Evolutionary conservation across 2,113 vertebrate genomes (phyloP), one percentile per base, ranked within the genome.

Genomic region (Callaeas wilsoni): DNA sequence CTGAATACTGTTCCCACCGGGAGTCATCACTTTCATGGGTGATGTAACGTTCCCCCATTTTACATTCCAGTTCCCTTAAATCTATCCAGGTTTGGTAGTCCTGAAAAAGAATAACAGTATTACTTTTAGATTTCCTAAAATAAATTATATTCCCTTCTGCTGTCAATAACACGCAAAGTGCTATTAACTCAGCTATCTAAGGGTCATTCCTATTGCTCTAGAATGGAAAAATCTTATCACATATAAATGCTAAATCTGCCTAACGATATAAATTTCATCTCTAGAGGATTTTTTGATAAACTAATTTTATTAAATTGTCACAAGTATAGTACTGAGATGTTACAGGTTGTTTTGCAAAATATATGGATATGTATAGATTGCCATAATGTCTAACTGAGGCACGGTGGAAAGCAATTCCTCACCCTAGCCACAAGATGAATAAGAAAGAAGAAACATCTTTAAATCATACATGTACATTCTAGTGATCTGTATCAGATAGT

Each of bases 11-110:
- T 35, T 99, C 98, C 99, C 99, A 99, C 92, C 99, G 98, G 12
- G 98, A 97, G 96, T 99, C 99, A 53, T 99, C 99, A 5, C 99
- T 99, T 97, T 99, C 99, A 11, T 99, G 99, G 81, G 99, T 99
- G 94, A 99, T 99, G 93, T 99, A 99, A 96, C 99, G 99, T 95
- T 99, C 98, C 37, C 98, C 98, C 85, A 98, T 98, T 84, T 98
- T 99, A 82, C 98, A 98, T 97, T 99, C 99, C 74, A 99, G 98
- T 89, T 98, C 99, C 26, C 99, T 98, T 95, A 99, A 98, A 96
- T 99, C 99, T 98, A 99, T 85, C 99, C 99, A 99, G 92, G 99
- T 99, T 94, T 99, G 99, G 94, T 99, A 99, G 97, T 99, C 99
- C 99, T 99, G 97, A 82, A 95, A 94, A 63, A 92, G 15, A 95